Percentiles rank a stretch among this genome's conserved stretches.
phyloP scores from a whole-genome alignment of 2,113 vertebrate species.

The Mirza zaza region DNA sequence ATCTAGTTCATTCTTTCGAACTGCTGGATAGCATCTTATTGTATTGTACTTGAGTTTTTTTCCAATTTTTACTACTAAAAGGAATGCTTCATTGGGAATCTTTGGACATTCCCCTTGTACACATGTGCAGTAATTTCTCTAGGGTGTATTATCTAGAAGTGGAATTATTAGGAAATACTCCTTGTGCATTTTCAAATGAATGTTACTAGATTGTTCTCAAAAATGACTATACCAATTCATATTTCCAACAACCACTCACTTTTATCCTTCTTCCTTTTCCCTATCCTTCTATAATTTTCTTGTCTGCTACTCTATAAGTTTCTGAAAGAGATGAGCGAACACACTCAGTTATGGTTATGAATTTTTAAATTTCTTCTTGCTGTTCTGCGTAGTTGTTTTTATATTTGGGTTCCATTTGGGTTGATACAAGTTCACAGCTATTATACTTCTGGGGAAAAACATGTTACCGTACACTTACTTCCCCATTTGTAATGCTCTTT shows the following conservation, averaged over 20 bases:
- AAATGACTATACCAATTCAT: background rate
- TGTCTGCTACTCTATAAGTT: background rate
- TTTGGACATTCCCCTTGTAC: background rate
- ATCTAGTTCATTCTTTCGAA: background rate
- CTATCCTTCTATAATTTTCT: background rate
- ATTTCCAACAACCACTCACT: background rate
- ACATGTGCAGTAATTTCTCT: background rate
- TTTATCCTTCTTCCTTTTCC: background rate
- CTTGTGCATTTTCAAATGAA: background rate
- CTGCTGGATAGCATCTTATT: background rate
- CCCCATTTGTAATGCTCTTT: background rate
- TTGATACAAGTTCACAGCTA: background rate
- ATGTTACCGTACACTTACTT: background rate
- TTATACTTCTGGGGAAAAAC: background rate
- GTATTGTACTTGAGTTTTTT: background rate
- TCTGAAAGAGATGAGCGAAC: background rate
- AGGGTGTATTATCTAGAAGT: background rate
- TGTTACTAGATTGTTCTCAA: background rate
- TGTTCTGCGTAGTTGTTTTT: background rate
- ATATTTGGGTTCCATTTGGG: background rate
- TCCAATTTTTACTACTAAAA: background rate
- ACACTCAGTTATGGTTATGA: accelerated
- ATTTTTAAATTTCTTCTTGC: background rate
- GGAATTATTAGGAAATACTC: background rate
- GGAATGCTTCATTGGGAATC: background rate